Base-by-base conservation (phyloP, 2,797 vertebrate genomes). In the Leuciscus waleckii region DNA sequence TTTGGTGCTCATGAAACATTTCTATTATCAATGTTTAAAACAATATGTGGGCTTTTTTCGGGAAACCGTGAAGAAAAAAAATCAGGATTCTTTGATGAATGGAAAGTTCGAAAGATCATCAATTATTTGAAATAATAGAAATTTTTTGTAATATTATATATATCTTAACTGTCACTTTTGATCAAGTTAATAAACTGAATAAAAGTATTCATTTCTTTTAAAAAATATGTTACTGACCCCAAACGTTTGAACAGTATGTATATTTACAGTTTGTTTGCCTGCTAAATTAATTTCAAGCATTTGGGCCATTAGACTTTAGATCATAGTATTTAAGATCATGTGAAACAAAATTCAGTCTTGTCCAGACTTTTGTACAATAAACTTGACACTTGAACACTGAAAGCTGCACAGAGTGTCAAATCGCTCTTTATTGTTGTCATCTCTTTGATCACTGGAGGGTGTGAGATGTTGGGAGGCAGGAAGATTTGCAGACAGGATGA, bases 401-500 rank as follows among this genome's bases (percentile, higher is more conserved):
- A 79, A 65, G 83, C 68, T 80, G 77, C 16, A 16, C 23, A 21
- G 68, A 73, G 77, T 80, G 77, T 73, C 5, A 11, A 16, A 79
- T 61, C 39, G 7, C 29, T 73, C 68, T 80, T 79, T 71, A 80
- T 80, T 85, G 83, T 73, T 43, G 76, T 79, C 83, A 63, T 79
- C 67, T 85, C 83, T 85, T 85, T 85, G 83, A 85, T 85, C 77
- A 80, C 68, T 73, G 77, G 56, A 85, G 77, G 68, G 83, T 80
- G 83, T 65, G 83, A 85, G 77, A 51, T 74, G 83, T 65, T 69
- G 10, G 68, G 37, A 51, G 83, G 83, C 77, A 80, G 83, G 83
- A 80, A 85, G 77, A 85, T 85, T 85, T 80, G 77, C 54, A 80
- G 83, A 85, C 83, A 85, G 83, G 83, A 85, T 79, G 83, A 69